Percentiles rank a stretch among this genome's conserved stretches.
Evolutionary conservation across 2,888 invertebrate species (phyloP).

Genomic region (Cosmia trapezina): DNA sequence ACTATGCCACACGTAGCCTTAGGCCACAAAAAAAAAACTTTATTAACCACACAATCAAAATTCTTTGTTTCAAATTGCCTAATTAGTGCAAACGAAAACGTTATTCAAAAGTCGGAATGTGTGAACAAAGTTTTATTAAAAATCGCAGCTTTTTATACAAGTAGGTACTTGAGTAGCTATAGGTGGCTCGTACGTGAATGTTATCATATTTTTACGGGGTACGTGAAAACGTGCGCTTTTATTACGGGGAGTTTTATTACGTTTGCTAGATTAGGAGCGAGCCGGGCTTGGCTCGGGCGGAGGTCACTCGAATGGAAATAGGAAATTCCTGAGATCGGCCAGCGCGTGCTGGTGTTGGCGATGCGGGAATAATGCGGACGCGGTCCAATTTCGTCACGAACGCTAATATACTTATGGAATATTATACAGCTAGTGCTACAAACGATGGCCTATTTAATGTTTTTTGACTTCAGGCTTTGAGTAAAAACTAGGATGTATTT

Average conservation of each 20-base stretch:
- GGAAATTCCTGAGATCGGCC: slow-evolving; percentile 75
- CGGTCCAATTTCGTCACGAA: slow-evolving; percentile 55
- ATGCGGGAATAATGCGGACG: slow-evolving; percentile 61
- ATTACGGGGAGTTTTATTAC: slow-evolving; percentile 87
- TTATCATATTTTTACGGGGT: slow-evolving; percentile 90
- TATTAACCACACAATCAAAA: slow-evolving; percentile 66
- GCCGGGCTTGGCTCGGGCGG: slow-evolving; percentile 57
- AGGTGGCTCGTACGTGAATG: slow-evolving; percentile 81
- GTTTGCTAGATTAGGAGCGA: slow-evolving; percentile 85
- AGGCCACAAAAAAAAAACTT: slow-evolving; percentile 57
- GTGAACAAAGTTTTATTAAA: slow-evolving; percentile 61
- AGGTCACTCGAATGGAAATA: slow-evolving; percentile 74
- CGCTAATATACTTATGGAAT: slow-evolving; percentile 15
- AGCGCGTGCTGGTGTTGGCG: slow-evolving; percentile 58
- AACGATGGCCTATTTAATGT: slow-evolving; percentile 17
- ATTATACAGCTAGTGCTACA: slow-evolving; percentile 28
- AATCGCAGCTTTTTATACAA: slow-evolving; percentile 59
- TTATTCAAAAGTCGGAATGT: slow-evolving; percentile 62
- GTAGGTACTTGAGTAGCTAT: slow-evolving; percentile 54
- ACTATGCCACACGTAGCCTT: slow-evolving; percentile 24
- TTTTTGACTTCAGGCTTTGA: neutral
- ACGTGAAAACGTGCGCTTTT: slow-evolving; percentile 88
- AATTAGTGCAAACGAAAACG: slow-evolving; percentile 72
- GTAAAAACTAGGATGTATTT: slow-evolving; percentile 5
- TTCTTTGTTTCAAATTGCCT: slow-evolving; percentile 72